phyloP scores from a whole-genome alignment of 2,888 invertebrate species.

The Drosophila anceps region DNA sequence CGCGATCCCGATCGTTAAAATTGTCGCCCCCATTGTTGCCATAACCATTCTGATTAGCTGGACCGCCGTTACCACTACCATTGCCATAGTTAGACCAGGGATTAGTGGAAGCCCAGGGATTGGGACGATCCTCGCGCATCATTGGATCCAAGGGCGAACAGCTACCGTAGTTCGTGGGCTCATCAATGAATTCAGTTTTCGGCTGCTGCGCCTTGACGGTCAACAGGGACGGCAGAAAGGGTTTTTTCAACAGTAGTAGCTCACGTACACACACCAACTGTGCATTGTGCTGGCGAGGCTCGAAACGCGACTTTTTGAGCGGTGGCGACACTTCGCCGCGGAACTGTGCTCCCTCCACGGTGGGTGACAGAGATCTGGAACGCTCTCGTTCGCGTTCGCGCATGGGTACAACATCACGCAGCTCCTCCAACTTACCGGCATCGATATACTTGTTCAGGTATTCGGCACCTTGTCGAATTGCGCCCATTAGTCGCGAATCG shows the following conservation, averaged over 20 bases:
- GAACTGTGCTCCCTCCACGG: conserved; percentile 60
- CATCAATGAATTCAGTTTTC: conserved; percentile 65
- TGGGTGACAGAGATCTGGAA: conserved; percentile 80
- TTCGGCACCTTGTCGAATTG: conserved; percentile 91
- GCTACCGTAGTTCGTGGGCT: conserved; percentile 40
- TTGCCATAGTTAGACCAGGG: conserved; percentile 71
- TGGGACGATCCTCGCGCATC: conserved; percentile 69
- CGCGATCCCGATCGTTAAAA: conserved; percentile 64
- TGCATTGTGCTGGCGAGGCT: conserved; percentile 84
- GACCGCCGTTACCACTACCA: conserved; percentile 34
- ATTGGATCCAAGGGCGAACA: conserved; percentile 60
- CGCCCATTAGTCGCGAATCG: conserved; percentile 91
- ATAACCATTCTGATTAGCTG: conserved; percentile 65
- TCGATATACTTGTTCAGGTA: conserved; percentile 92
- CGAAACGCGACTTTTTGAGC: conserved; percentile 83
- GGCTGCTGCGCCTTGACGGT: conserved; percentile 81
- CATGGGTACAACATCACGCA: conserved; percentile 91
- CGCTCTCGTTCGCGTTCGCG: conserved; percentile 88
- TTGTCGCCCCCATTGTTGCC: conserved; percentile 50
- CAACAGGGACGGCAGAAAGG: conserved; percentile 81
- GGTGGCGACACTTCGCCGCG: conserved; percentile 79
- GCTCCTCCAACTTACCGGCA: conserved; percentile 92
- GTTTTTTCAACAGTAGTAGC: conserved; percentile 77
- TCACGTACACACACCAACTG: conserved; percentile 83
- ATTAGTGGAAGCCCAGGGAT: conserved; percentile 69